Evolutionary conservation across 2,797 vertebrate species (phyloP), one percentile per base, ranked within the genome.

Genomic region (Rachycentron canadum): DNA sequence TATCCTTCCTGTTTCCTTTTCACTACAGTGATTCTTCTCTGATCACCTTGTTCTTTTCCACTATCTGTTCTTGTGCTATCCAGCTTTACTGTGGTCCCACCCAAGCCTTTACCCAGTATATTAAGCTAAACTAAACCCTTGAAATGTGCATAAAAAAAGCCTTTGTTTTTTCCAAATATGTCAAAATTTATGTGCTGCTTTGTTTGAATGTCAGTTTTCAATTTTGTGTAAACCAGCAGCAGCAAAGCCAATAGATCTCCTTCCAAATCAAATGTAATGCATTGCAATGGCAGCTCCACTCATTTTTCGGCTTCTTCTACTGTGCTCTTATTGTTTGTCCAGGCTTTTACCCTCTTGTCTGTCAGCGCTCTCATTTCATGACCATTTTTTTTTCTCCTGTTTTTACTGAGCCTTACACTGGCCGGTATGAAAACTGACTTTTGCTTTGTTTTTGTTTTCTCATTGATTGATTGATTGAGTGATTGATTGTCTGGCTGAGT

Each of bases 81-180:
- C 66, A 90, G 86, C 89, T 95, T 91, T 87, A 91, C 89, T 86
- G 87, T 92, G 82, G 91, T 90, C 86, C 87, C 86, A 87, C 86
- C 85, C 85, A 92, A 89, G 88, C 92, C 89, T 91, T 91, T 85
- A 89, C 89, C 92, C 95, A 95, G 95, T 90, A 91, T 90, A 92
- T 95, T 95, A 95, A 96, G 95, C 94, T 95, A 96, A 94, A 87
- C 78, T 81, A 93, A 93, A 94, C 91, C 95, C 94, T 94, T 93
- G 84, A 94, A 95, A 95, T 95, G 95, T 95, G 94, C 93, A 93
- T 87, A 28, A 78, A 57, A 86, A 86, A 84, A 82, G 74, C 76
- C 81, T 88, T 85, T 50, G 11, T 74, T 45, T 79, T 84, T 83
- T 72, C 78, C 86, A 87, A 85, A 81, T 60, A 71, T 79, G 78